Evolutionary conservation across 2,113 vertebrate species (phyloP).

Genomic region (Colinus virginianus): DNA sequence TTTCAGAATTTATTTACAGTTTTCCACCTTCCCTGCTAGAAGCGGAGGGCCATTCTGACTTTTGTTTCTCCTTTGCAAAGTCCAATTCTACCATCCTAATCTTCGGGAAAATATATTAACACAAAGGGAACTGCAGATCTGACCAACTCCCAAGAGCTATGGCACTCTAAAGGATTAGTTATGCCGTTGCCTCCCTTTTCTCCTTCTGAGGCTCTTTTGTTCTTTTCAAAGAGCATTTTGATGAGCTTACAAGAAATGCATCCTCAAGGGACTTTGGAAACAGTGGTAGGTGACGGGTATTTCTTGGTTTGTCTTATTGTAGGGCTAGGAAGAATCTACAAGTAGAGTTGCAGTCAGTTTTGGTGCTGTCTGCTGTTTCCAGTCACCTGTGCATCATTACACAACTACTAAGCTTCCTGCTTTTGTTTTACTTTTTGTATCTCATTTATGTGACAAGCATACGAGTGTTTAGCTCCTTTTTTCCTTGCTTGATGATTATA

Average conservation of each 20-base stretch:
- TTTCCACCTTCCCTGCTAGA: neutral
- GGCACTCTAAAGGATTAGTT: neutral
- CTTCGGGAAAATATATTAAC: neutral
- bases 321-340: neutral
- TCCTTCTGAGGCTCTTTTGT: neutral
- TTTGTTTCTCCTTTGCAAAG: neutral
- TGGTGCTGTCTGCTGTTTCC: neutral
- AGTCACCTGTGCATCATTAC: neutral
- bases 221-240: neutral
- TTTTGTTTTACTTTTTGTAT: neutral
- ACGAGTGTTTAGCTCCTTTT: neutral
- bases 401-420: neutral
- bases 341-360: neutral
- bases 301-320: neutral
- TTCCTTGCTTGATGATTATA: neutral
- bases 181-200: neutral
- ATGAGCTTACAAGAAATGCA: constrained; percentile 25
- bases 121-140: neutral
- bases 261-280: neutral
- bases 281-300: neutral
- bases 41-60: neutral
- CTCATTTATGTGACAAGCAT: neutral
- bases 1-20: neutral
- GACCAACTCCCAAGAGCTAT: neutral
- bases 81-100: neutral